A percentile compares a stretch with the other conserved stretches of the same genome.
Evolutionary conservation across 2,113 vertebrate genomes (phyloP).

Genomic region (Gambusia holbrooki): DNA sequence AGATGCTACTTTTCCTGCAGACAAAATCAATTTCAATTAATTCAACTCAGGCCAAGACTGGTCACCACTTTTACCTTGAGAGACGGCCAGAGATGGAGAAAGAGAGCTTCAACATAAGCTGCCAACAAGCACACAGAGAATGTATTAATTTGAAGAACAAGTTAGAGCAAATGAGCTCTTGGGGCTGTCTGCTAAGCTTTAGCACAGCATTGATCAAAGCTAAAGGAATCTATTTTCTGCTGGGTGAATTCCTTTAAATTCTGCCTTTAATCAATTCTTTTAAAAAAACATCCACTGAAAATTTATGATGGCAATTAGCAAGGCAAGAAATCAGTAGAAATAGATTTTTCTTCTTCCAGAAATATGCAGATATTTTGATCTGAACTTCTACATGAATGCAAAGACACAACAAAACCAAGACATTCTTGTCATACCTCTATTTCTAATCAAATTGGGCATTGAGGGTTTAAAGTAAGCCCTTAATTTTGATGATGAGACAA

Average conservation of each 20-base stretch:
- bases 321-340: neutral
- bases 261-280: neutral
- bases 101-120: slow-evolving; percentile 45
- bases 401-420: neutral
- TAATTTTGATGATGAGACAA: too few species aligned
- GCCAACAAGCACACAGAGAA: slow-evolving; percentile 28
- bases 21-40: slow-evolving; percentile 81
- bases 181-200: slow-evolving; percentile 1
- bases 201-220: slow-evolving; percentile 25
- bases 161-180: slow-evolving; percentile 30
- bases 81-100: slow-evolving; percentile 35
- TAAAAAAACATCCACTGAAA: slow-evolving; percentile 1
- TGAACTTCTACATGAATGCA: neutral
- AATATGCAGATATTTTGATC: neutral
- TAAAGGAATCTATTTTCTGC: slow-evolving; percentile 18
- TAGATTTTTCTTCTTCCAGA: too few species aligned
- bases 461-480: too few species aligned
- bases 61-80: slow-evolving; percentile 31
- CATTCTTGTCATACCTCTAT: neutral
- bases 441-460: too few species aligned
- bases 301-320: neutral
- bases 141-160: slow-evolving; percentile 45
- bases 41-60: slow-evolving; percentile 37
- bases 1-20: slow-evolving; percentile 54
- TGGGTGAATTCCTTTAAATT: slow-evolving; percentile 24